Evolutionary conservation across 2,113 vertebrate species (phyloP).

Genomic region (Rhinopomastus cyanomelas): DNA sequence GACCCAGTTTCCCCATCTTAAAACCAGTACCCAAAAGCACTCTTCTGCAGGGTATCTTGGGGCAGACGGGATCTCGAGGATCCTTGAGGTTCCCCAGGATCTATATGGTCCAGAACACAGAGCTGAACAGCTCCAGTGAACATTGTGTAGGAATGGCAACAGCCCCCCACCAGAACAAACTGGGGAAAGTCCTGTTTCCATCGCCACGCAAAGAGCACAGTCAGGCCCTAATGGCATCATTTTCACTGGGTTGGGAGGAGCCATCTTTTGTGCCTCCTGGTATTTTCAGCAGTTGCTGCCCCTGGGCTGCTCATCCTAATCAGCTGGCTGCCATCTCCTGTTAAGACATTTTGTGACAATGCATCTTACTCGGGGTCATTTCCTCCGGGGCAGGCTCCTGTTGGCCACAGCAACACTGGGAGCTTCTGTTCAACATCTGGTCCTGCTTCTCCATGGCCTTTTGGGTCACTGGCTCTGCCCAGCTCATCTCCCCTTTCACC

Average conservation of each 20-base stretch:
- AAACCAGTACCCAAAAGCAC: fast-evolving
- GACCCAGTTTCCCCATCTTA: not conserved
- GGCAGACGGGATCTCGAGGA: not conserved
- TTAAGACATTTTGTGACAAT: not conserved
- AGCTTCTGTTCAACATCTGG: constrained; percentile 74
- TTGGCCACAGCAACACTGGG: not conserved
- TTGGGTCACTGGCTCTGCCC: constrained; percentile 66
- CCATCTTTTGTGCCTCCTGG: not conserved
- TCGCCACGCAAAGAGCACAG: not conserved
- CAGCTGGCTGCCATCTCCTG: not conserved
- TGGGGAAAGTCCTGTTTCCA: not conserved
- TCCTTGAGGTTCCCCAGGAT: too few relatives aligned
- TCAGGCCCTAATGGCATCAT: fast-evolving
- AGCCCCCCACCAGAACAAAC: not conserved
- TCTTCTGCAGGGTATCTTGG: not conserved
- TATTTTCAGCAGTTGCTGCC: not conserved
- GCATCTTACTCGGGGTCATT: constrained; percentile 22
- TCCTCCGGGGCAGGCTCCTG: constrained; percentile 39
- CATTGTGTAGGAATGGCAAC: not conserved
- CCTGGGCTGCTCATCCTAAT: not conserved
- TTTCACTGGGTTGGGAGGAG: not conserved
- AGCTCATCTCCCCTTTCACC: constrained; percentile 54
- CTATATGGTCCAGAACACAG: not conserved
- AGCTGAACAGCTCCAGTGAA: not conserved
- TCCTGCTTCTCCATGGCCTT: constrained; percentile 25